Conservation (phyloP, 2,888 invertebrate species). For the Piscicola geometra region DNA sequence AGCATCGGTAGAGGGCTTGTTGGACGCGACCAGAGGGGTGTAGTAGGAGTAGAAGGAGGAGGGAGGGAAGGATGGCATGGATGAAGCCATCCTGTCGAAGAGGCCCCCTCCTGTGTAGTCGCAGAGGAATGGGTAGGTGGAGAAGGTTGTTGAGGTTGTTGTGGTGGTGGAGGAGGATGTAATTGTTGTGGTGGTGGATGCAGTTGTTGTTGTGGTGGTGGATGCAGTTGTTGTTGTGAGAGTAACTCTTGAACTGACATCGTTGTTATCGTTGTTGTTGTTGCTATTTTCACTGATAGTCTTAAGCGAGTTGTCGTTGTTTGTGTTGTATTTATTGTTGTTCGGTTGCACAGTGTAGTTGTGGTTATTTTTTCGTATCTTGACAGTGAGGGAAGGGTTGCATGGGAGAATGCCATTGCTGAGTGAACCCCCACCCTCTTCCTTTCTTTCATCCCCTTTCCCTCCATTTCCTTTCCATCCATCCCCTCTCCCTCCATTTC, state of each 20-base stretch:
- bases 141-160: not conserved
- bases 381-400: not conserved
- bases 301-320: not conserved
- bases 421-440: no score
- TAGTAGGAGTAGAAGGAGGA: conserved; percentile 7
- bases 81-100: not conserved
- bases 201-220: no score
- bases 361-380: not conserved
- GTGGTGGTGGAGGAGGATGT: not conserved
- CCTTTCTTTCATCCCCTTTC: not conserved
- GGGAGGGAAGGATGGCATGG: not conserved
- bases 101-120: not conserved
- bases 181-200: no score
- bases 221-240: no score
- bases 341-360: not conserved
- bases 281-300: no score
- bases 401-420: no score
- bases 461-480: not conserved
- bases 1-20: no score
- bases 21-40: not conserved
- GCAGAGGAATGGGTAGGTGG: not conserved
- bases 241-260: no score
- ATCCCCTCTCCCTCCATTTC: not conserved
- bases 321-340: not conserved
- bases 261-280: no score